Base-by-base conservation (phyloP, 2,113 vertebrate genomes). In the Bufo gargarizans region DNA sequence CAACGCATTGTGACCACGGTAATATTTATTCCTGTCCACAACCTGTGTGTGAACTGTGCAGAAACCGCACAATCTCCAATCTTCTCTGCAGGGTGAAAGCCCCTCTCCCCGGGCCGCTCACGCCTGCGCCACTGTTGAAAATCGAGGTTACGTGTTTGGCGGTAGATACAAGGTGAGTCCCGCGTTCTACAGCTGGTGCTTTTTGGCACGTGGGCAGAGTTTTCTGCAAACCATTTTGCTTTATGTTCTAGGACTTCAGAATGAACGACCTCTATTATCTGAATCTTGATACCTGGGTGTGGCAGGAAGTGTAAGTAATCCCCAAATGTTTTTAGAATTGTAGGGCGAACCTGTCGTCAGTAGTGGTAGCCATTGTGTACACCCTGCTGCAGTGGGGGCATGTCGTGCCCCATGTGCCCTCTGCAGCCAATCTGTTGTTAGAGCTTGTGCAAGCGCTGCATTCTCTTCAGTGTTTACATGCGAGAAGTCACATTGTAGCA, bases 251-350 rank as follows among this genome's bases (percentile, higher is more conserved):
- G 98, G 96, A 97, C 81, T 96, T 95, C 89, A 94, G 98, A 65
- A 96, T 99, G 92, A 99, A 98, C 11, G 98, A 99, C 80, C 94
- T 99, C 4, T 96, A 97, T 93, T 98, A 93, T 91, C 96, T 99
- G 89, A 95, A 98, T 90, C 90, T 99, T 95, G 97, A 99, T 89
- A 97, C 95, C 0, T 99, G 98, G 98, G 96, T 96, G 84, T 99
- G 98, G 98, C 97, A 93, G 78, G 97, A 99, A 94, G 94, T 98
- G 98, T 99, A 94, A 86, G 97, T 95, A 74, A 47, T 72, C 12
- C 67, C 12, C 22, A 12, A 43, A 12, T 14, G 13, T 69, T 69
- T 33, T 69, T 19, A 9, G 2, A 69, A n/a, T n/a, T 22, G 22
- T 22, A 69, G 20, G 0, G 56, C 12, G 33, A 7, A 12, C 56